phyloP scores from a whole-genome alignment of 2,888 invertebrate species.

The Sphaerophoria rueppellii region DNA sequence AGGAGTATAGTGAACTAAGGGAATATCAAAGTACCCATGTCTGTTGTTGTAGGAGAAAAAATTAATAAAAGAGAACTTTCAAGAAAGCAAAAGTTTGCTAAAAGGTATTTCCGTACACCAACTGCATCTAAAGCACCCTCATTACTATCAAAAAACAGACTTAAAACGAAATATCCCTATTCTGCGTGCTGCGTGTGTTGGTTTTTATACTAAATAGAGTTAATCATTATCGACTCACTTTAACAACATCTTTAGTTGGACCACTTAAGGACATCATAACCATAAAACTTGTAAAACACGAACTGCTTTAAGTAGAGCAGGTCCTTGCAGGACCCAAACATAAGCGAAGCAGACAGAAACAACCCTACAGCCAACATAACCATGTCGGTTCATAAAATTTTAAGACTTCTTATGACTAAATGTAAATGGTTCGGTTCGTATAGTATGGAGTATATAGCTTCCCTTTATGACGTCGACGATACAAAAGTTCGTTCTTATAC shows the following conservation, averaged over 20 bases:
- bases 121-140: conserved; percentile 61
- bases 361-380: neutral
- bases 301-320: neutral
- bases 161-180: neutral
- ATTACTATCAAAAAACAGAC: conserved; percentile 14
- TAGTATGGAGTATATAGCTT: neutral
- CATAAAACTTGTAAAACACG: conserved; percentile 55
- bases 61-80: conserved; percentile 22
- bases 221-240: conserved; percentile 53
- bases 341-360: neutral
- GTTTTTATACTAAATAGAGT: conserved; percentile 12
- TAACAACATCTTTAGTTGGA: conserved; percentile 50
- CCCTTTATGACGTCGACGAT: conserved; percentile 9
- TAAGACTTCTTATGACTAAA: conserved; percentile 58
- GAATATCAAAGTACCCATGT: neutral
- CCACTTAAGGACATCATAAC: conserved; percentile 55
- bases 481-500: conserved; percentile 12
- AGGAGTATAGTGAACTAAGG: too few species aligned
- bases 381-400: conserved; percentile 62
- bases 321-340: neutral
- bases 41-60: neutral
- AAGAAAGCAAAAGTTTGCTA: neutral
- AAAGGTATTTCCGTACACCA: conserved; percentile 32
- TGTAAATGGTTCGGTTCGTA: conserved; percentile 32
- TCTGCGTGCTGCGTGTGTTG: neutral